Conservation (phyloP, 2,113 vertebrate species). For the Xenopus borealis region DNA sequence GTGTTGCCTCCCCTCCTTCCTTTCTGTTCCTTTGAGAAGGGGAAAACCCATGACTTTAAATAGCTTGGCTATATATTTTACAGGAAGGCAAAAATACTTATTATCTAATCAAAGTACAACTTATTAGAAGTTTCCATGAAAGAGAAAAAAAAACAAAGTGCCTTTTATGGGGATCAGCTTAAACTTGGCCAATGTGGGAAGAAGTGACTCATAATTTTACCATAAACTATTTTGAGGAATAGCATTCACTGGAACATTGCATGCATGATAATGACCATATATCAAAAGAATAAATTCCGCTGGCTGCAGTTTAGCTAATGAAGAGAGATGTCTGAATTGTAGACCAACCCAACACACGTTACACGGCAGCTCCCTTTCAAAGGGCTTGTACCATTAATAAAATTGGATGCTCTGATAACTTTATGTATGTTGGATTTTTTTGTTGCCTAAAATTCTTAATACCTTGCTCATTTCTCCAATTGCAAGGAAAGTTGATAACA, state of each 20-base stretch:
- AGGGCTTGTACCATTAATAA: no score
- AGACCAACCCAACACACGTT: no score
- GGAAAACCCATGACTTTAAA: neutral
- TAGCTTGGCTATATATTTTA: neutral
- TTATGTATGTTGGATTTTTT: no score
- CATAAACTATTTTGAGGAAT: constrained; percentile 11
- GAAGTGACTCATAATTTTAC: constrained; percentile 28
- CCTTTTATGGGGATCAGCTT: constrained; percentile 39
- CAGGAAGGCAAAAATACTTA: neutral
- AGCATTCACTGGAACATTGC: neutral
- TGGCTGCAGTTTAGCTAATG: no score
- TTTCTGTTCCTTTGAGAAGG: neutral
- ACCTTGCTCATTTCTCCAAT: no score
- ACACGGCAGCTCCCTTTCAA: no score
- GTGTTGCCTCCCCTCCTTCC: neutral
- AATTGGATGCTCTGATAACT: no score
- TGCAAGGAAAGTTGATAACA: no score
- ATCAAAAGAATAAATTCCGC: neutral
- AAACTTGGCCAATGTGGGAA: constrained; percentile 7
- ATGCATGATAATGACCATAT: neutral
- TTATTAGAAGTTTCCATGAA: constrained; percentile 14
- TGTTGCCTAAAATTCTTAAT: no score
- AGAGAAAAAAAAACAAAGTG: neutral
- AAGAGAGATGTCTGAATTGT: no score
- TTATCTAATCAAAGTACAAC: constrained; percentile 18